Evolutionary conservation across 2,113 vertebrate genomes (phyloP), one percentile per base, ranked within the genome.

Genomic region (Connochaetes taurinus): DNA sequence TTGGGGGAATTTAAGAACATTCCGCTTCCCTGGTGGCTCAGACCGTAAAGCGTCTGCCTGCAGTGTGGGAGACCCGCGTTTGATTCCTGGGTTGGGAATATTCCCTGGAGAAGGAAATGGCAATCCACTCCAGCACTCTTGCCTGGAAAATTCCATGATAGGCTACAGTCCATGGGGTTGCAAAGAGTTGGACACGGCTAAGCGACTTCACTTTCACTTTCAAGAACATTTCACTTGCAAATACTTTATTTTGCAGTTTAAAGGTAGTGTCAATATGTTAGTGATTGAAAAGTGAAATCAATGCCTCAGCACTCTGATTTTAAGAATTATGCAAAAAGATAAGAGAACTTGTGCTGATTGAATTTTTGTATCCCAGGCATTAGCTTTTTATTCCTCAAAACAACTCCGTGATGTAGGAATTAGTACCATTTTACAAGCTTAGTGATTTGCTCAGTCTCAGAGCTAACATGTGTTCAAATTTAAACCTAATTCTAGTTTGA

Each of bases 201-300:
- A 58, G 27, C 4, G 11, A 58, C 25, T 58, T 58, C 25, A 58
- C 8, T 57, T 57, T 57, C 21, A 23, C 25, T 58, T 27, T 58
- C 57, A 74, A 91, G 52, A 84, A 23, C 55, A 90, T 47, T 16
- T 25, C 12, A 62, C n/a, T 31, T 40, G 47, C 7, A 89, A 15
- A 67, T 91, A 89, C 47, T 87, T 96, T 52, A 60, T 29, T 94
- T 94, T 90, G 5, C 94, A 64, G 29, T 86, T 91, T 94, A 89
- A 82, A 67, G 36, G 29, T 58, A 55, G 50, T 55, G 10, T 74
- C 67, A 40, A 40, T 71, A 58, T 58, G 78, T 95, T 10, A 8
- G 25, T 91, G n/a, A 76, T 31, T 29, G 29, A 47, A 96, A 90
- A 82, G 71, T 74, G 16, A 90, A 93, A 64, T 91, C 45, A 94